phyloP scores from a whole-genome alignment of 2,797 vertebrate genomes.

The Pseudochromis fuscus region DNA sequence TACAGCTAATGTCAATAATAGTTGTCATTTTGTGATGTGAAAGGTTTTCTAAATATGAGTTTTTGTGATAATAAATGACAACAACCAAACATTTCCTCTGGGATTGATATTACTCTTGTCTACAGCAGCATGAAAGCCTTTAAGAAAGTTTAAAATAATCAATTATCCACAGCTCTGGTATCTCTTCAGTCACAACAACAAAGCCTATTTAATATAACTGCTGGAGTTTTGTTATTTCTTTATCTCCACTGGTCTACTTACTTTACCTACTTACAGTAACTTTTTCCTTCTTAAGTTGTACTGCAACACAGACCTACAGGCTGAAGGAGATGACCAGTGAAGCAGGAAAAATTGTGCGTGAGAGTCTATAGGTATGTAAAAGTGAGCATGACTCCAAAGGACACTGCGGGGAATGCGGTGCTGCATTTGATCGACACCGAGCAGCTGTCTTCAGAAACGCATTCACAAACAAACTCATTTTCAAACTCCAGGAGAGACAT shows the following conservation, averaged over 20 bases:
- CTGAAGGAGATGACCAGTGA: slow-evolving; percentile 24
- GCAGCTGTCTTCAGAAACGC: slow-evolving; percentile 61
- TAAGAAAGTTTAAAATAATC: not conserved
- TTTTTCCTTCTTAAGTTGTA: not conserved
- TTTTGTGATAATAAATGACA: not conserved
- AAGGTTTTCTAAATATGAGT: not conserved
- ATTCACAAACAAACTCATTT: slow-evolving; percentile 29
- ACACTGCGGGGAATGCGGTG: slow-evolving; percentile 45
- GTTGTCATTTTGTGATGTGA: not conserved
- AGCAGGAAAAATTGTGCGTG: slow-evolving; percentile 18
- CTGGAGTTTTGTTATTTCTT: not conserved
- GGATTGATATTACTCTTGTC: not conserved
- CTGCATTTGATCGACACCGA: slow-evolving; percentile 57
- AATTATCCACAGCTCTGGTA: not conserved
- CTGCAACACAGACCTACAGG: slow-evolving; percentile 10
- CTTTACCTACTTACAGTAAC: not conserved
- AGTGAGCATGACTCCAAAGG: slow-evolving; percentile 49
- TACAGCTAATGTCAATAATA: not conserved
- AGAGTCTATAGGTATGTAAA: not conserved
- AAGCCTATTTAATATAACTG: not conserved
- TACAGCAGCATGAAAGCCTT: not conserved
- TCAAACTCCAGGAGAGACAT: not conserved
- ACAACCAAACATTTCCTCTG: not conserved
- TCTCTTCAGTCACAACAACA: not conserved
- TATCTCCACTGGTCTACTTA: not conserved